A percentile compares a stretch with the other conserved stretches of the same genome.
Evolutionary conservation across 2,113 vertebrate genomes (phyloP).

Genomic region (Pluvianellus socialis): DNA sequence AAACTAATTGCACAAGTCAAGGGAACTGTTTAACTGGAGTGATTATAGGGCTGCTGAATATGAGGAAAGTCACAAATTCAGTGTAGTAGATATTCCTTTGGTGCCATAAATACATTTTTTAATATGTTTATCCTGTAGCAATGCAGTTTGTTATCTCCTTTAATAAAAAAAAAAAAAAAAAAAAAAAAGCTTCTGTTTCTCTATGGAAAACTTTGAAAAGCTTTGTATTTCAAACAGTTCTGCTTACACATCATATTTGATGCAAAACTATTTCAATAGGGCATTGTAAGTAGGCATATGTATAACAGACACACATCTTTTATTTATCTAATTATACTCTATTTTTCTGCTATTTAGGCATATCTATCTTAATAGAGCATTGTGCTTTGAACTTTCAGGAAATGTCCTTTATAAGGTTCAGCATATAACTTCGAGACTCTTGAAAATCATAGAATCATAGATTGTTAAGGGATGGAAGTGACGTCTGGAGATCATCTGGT

Average conservation of each 20-base stretch:
- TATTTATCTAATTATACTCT: neutral
- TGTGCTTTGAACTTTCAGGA: neutral
- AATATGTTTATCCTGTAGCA: neutral
- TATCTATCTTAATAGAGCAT: neutral
- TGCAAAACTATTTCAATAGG: neutral
- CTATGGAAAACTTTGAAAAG: neutral
- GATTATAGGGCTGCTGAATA: neutral
- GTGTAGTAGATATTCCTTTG: neutral
- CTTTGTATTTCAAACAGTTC: neutral
- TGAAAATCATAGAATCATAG: neutral
- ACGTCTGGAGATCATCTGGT: no score
- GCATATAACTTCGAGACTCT: neutral
- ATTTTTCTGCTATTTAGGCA: neutral
- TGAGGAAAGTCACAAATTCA: neutral
- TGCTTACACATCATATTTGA: neutral
- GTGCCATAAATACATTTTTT: neutral
- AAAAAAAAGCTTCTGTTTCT: neutral
- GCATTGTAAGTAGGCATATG: neutral
- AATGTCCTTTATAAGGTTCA: neutral
- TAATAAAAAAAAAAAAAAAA: neutral
- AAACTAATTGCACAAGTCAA: conserved; percentile 6
- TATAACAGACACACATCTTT: neutral
- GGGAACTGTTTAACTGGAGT: neutral
- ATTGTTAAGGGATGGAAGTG: no score
- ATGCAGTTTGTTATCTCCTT: neutral